Base-by-base conservation (phyloP, 2,888 invertebrate genomes). In the Eueremaeus valkanovi region DNA sequence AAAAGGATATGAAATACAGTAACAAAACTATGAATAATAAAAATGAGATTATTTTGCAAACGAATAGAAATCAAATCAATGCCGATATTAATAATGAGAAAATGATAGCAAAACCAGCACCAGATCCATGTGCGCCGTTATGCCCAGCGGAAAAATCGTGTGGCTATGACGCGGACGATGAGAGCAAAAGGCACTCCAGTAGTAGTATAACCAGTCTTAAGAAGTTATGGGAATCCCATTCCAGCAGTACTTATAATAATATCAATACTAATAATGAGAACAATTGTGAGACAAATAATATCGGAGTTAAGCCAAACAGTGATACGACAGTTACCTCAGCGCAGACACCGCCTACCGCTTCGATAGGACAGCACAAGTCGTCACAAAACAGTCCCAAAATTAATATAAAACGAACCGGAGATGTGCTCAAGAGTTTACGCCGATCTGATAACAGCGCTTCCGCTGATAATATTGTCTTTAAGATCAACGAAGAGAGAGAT, bases 171-270 rank as follows among this genome's bases (percentile, higher is more conserved):
- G 75, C 51, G 16, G 91, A 90, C 73, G 88, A 88, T 21, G 92
- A 92, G 73, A 92, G 92, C 82, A 94, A 93, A 83, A 87, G 94
- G 18, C 90, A 92, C 79, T 93, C 93, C 84, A 93, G 93, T 72
- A 94, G 94, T 78, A 93, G 93, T 85, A 95, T 95, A 82, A 93
- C 90, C 83, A 94, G 92, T 84, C 86, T 95, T 81, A 94, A 94
- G 83, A 92, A 92, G 84, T 85, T 95, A 78, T 95, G 95, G 95
- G 95, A 95, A 84, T 90, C 90, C 79, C 80, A 81, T 72, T 74
- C 77, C 11, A 77, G 77, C 76, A 79, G 73, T 68, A 78, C 77
- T 36, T 74, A 68, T 75, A 74, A 73, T 27, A 76, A 78, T 49
- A 31, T 33, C 0, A 76, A 72, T 40, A 78, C 76, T 55, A 78